Conservation (phyloP, 2,113 vertebrate species). For the Brachypodius melanocephalos region DNA sequence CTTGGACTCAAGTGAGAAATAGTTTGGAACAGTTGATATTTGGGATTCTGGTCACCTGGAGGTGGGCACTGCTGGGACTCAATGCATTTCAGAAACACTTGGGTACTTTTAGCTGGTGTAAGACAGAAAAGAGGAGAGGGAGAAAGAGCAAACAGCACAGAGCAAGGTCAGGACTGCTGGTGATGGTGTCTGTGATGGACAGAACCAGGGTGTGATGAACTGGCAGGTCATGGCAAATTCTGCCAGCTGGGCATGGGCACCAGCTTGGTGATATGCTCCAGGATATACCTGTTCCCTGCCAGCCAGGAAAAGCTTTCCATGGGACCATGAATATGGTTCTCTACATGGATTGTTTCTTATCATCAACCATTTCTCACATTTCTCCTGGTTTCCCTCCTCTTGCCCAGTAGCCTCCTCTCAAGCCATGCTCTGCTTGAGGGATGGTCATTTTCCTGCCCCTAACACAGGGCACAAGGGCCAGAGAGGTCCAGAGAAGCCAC, state of each 20-base stretch:
- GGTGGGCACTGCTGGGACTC: neutral
- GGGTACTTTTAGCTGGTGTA: neutral
- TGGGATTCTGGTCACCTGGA: neutral
- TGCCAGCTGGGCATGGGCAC: neutral
- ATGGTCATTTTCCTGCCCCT: neutral
- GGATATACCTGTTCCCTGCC: neutral
- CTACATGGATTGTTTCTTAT: rapidly evolving
- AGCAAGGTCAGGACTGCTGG: neutral
- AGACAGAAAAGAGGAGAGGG: neutral
- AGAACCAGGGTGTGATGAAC: neutral
- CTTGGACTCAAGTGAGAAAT: neutral
- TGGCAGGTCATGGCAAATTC: neutral
- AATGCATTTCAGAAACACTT: neutral
- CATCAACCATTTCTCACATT: neutral
- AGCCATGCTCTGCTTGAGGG: rapidly evolving
- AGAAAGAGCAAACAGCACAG: neutral
- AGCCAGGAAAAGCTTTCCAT: neutral
- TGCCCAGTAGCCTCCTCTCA: neutral
- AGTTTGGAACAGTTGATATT: neutral
- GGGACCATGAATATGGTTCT: neutral
- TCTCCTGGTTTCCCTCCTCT: neutral
- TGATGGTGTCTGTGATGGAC: neutral
- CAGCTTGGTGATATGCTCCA: neutral
- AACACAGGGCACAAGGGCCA: neutral
- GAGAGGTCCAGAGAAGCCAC: neutral